These are phyloP conservation scores for Tadarida brasiliensis DNA, from an alignment of 2,797 vertebrate species.

Conservation along the genomic window DNA sequence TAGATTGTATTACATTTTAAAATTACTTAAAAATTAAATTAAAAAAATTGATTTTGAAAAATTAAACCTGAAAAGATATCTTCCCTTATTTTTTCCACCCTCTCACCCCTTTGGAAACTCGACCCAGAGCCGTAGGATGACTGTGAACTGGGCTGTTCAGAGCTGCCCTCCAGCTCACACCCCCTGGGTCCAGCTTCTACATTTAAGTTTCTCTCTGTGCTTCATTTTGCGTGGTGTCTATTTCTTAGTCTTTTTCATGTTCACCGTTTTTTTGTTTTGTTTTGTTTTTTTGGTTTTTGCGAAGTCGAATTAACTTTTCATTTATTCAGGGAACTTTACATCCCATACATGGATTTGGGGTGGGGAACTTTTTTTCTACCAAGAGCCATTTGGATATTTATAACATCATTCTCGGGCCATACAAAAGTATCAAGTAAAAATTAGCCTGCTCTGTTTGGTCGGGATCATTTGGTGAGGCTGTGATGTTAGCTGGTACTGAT, in stretches of 20 bases:
- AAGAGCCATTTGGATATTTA: no score
- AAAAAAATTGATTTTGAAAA: background rate
- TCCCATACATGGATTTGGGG: background rate
- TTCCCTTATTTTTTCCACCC: background rate
- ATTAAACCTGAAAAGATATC: background rate
- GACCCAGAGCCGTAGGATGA: no score
- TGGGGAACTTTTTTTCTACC: no score
- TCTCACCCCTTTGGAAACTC: fast-evolving
- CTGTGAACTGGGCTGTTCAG: fast-evolving
- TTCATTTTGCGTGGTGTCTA: background rate
- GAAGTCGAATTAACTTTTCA: background rate
- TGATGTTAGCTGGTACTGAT: no score
- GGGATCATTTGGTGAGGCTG: no score
- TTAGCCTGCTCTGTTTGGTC: no score
- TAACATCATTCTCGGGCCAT: no score
- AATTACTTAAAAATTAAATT: background rate
- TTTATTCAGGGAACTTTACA: background rate
- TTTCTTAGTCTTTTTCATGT: background rate
- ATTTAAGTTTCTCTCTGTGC: background rate
- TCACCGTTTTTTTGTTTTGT: background rate
- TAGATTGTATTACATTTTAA: background rate
- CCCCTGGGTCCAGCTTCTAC: no score
- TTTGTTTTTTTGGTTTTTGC: background rate
- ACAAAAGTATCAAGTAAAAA: no score
- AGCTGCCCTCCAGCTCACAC: fast-evolving